These are phyloP conservation scores for Myotis lucifugus DNA, from an alignment of 2,113 vertebrate species.

Conservation along the genomic window DNA sequence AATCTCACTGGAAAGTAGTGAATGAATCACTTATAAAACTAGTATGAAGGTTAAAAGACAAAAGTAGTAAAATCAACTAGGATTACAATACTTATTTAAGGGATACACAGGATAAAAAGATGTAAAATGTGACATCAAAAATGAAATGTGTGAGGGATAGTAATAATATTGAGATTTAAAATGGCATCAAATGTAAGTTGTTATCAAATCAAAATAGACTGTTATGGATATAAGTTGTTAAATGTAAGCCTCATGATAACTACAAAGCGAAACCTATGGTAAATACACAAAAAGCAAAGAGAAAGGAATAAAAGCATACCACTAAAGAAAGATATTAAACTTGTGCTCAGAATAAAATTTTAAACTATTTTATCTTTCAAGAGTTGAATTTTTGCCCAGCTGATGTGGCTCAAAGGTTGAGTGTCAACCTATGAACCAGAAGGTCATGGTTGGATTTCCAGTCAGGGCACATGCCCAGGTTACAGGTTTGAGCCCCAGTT, in stretches of 20 bases:
- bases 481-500: too few species aligned
- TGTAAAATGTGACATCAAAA: neutral
- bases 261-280: neutral
- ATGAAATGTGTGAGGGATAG: neutral
- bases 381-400: neutral
- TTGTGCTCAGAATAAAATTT: conserved; percentile 39
- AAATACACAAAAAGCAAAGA: neutral
- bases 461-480: too few species aligned
- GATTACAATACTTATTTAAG: neutral
- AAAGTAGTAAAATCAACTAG: neutral
- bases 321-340: neutral
- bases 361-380: conserved; percentile 33
- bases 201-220: neutral
- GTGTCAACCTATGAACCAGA: too few species aligned
- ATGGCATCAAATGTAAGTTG: neutral
- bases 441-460: too few species aligned
- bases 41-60: neutral
- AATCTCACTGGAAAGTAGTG: neutral
- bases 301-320: neutral
- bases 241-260: neutral
- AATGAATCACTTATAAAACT: neutral
- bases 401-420: too few species aligned
- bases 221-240: neutral
- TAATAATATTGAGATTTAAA: neutral
- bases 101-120: neutral